A percentile compares a stretch with the other conserved stretches of the same genome.
These are phyloP conservation scores for Apostichopus japonicus DNA, from an alignment of 35 echinoderm and acorn worm genomes.

Conservation along the genomic window DNA sequence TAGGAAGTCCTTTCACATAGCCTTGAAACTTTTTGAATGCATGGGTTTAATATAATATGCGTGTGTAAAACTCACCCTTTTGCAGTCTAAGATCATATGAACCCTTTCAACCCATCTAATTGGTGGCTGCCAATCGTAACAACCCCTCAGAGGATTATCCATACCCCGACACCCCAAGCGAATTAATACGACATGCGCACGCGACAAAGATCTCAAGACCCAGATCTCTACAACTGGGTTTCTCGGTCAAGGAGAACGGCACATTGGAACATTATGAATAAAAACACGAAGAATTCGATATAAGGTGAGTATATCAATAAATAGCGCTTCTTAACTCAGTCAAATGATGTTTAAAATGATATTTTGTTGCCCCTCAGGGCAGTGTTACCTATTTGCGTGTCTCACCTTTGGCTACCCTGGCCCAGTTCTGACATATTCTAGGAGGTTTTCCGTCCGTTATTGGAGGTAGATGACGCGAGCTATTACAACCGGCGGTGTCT, in stretches of 20 bases:
- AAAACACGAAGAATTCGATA: slow-evolving; percentile 1
- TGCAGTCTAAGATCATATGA: slow-evolving; percentile 1
- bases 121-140: slow-evolving; percentile 51
- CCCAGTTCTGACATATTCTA: not conserved
- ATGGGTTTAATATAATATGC: not conserved
- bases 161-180: slow-evolving; percentile 39
- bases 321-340: not conserved
- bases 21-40: not conserved
- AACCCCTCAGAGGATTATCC: slow-evolving; percentile 49
- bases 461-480: no score
- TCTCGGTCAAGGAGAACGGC: slow-evolving; percentile 7
- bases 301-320: not conserved
- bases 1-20: not conserved
- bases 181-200: slow-evolving; percentile 45
- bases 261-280: slow-evolving; percentile 19
- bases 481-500: no score
- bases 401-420: slow-evolving; percentile 20
- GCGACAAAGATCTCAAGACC: not conserved
- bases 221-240: not conserved
- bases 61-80: not conserved
- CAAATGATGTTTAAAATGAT: slow-evolving; percentile 23
- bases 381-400: slow-evolving; percentile 32
- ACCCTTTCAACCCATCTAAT: slow-evolving; percentile 46
- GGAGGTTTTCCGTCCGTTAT: no score
- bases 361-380: slow-evolving; percentile 33